These are phyloP conservation scores for Hepsetus odoe DNA, from an alignment of 2,113 vertebrate species.

Conservation along the genomic window DNA sequence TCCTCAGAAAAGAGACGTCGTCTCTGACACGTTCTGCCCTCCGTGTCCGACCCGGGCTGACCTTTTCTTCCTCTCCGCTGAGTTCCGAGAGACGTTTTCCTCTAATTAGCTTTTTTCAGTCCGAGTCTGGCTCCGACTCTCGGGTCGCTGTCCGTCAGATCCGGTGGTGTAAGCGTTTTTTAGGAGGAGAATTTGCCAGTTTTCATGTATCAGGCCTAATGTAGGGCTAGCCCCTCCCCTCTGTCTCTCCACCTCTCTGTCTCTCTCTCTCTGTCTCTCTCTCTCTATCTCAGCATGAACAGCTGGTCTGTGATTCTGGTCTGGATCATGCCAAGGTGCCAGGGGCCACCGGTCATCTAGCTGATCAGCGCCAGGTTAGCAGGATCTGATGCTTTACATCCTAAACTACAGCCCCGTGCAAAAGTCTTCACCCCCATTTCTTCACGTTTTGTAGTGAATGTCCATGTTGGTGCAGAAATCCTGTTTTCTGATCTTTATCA, in stretches of 20 bases:
- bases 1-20: not conserved
- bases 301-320: slow-evolving; percentile 8
- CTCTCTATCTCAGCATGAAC: slow-evolving; percentile 5
- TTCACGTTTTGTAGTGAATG: too few relatives aligned
- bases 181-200: not conserved
- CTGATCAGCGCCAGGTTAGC: too few relatives aligned
- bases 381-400: too few relatives aligned
- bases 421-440: too few relatives aligned
- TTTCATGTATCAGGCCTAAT: not conserved
- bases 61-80: not conserved
- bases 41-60: not conserved
- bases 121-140: not conserved
- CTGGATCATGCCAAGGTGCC: not conserved
- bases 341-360: too few relatives aligned
- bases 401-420: too few relatives aligned
- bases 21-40: not conserved
- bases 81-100: not conserved
- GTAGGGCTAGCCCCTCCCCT: not conserved
- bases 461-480: too few relatives aligned
- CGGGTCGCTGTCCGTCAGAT: not conserved
- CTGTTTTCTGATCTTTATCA: too few relatives aligned
- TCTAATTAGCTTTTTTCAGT: not conserved
- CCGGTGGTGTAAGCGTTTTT: not conserved
- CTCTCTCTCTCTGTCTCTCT: not conserved
- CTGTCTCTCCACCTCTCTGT: not conserved